Evolutionary conservation across 2,113 vertebrate species (phyloP), one percentile per base, ranked within the genome.

Genomic region (Tenebrosternarchus preto): DNA sequence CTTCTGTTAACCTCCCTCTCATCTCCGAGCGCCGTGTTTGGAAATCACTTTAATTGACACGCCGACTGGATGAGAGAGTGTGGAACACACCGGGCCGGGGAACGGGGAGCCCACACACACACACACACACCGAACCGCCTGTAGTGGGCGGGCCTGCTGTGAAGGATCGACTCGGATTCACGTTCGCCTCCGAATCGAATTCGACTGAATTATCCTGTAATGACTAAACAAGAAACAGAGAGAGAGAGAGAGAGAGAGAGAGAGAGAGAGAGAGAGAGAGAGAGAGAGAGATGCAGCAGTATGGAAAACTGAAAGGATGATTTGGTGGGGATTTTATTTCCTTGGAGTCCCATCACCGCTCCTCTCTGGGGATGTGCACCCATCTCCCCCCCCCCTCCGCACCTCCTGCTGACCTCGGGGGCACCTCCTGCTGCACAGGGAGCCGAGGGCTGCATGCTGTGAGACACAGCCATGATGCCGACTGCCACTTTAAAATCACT

Each of bases 161-260:
- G 74, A 29, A 19, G 3, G 50, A 76, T 76, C 57, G 50, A 39
- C 31, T 22, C 25, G 3, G 6, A 25, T 15, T 15, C 17, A 63
- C 36, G 74, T 27, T 76, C 33, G 46, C 50, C 29, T 76, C 60
- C 74, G 60, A 50, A 29, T 53, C 74, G 46, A 53, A 27, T 76
- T 27, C 22, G 43, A 46, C 36, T 27, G 24, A 64, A 76, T 50
- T 67, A 27, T 50, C 12, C 59, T 50, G 64, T 71, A 27, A 78
- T 25, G 53, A 60, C 16, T 36, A 22, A 33, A 66, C 27, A 31
- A 59, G 64, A 50, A 7, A 19, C 59, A 64, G 5, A 50, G 24
- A 56, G n/a, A 6, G 4, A 69, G 55, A 33, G 53, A 39, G 29
- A n/a, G 22, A 33, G 50, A 68, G 25, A 55, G 27, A 56, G 46